Evolutionary conservation across 2,113 vertebrate genomes (phyloP).

Genomic region (Scytalopus superciliaris): DNA sequence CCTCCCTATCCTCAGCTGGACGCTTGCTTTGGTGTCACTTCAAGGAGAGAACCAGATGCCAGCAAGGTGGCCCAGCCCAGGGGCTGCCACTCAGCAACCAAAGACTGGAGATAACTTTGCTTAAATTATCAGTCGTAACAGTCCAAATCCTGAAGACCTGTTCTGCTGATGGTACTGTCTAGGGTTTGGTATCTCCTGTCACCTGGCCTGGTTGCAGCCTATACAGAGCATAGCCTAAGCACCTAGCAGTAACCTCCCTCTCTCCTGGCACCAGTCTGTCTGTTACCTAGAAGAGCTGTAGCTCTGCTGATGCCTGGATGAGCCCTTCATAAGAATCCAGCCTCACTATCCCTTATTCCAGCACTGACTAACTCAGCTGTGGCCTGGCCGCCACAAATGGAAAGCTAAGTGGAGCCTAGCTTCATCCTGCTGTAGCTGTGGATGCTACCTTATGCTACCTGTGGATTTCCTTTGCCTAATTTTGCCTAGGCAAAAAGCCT

Average conservation of each 20-base stretch:
- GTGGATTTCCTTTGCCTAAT: not conserved
- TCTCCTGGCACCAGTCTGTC: not conserved
- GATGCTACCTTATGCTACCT: not conserved
- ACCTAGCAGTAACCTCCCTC: not conserved
- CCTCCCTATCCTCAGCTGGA: not conserved
- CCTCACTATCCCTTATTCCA: not conserved
- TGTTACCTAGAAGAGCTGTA: not conserved
- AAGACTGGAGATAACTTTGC: not conserved
- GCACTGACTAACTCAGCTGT: not conserved
- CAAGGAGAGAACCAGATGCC: not conserved
- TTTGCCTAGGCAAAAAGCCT: not conserved
- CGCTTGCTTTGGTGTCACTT: not conserved
- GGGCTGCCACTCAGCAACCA: accelerated
- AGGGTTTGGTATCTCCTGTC: not conserved
- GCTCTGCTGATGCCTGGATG: not conserved
- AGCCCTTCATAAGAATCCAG: not conserved
- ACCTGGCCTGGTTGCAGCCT: not conserved
- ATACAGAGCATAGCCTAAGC: not conserved
- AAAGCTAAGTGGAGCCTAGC: not conserved
- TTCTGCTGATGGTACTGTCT: not conserved
- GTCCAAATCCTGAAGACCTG: not conserved
- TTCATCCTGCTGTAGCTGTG: not conserved
- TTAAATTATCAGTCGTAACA: not conserved
- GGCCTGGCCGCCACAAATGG: not conserved
- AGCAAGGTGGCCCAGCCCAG: not conserved